phyloP scores from a whole-genome alignment of 2,113 vertebrate genomes.

The Melanerpes formicivorus region DNA sequence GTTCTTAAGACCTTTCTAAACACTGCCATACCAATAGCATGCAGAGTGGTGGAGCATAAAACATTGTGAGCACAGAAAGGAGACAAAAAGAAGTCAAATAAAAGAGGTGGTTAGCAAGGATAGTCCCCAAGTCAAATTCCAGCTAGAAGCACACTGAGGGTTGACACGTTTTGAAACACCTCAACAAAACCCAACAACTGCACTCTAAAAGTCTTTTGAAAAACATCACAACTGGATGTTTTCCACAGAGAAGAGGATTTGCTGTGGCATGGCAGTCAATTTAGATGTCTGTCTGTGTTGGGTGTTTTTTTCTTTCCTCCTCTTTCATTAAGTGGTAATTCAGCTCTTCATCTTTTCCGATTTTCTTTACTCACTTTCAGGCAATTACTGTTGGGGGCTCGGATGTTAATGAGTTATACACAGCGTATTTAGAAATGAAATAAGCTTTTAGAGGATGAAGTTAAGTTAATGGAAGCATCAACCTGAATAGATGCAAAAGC shows the following conservation, averaged over 20 bases:
- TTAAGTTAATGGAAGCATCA: slow-evolving; percentile 77
- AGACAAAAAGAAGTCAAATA: neutral
- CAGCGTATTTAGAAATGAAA: slow-evolving; percentile 73
- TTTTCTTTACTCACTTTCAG: slow-evolving; percentile 79
- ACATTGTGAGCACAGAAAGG: neutral
- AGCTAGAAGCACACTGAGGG: neutral
- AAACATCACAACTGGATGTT: slow-evolving; percentile 37
- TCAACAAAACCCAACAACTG: slow-evolving; percentile 55
- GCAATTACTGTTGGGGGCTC: slow-evolving; percentile 79
- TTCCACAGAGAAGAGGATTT: slow-evolving; percentile 53
- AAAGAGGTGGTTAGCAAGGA: neutral
- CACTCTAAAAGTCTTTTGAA: neutral
- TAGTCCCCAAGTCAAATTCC: neutral
- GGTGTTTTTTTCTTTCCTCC: slow-evolving; percentile 69
- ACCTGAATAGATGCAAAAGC: slow-evolving; percentile 71
- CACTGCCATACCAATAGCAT: neutral
- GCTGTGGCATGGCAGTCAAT: slow-evolving; percentile 55
- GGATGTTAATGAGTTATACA: slow-evolving; percentile 82
- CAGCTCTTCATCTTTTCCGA: slow-evolving; percentile 76
- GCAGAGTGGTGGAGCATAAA: neutral
- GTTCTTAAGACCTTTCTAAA: neutral
- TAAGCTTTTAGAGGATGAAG: slow-evolving; percentile 73
- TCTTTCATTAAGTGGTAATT: slow-evolving; percentile 82
- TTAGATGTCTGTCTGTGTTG: slow-evolving; percentile 64
- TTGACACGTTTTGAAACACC: slow-evolving; percentile 31